Conservation (phyloP, 2,888 invertebrate species). For the Tenodera sinensis region DNA sequence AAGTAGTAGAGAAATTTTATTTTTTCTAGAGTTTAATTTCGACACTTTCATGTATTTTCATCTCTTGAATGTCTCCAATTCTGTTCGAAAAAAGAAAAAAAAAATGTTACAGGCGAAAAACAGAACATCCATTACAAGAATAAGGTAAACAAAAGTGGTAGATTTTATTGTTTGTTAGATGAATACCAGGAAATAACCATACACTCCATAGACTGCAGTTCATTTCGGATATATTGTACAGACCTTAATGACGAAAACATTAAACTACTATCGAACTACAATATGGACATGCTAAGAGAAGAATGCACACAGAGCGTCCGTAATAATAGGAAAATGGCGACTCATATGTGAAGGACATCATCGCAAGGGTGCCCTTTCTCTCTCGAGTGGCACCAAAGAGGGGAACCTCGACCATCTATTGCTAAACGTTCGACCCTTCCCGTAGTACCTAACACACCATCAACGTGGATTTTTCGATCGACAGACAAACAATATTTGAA, state of each 20-base stretch:
- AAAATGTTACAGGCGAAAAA: background rate
- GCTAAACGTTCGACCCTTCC: background rate
- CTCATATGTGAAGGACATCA: background rate
- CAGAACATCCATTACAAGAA: background rate
- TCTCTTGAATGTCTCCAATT: no score
- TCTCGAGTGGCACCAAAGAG: background rate
- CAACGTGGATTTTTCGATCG: background rate
- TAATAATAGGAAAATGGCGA: background rate
- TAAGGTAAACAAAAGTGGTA: background rate
- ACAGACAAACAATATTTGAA: no score
- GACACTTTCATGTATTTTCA: no score
- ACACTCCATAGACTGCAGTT: background rate
- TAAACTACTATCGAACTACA: background rate
- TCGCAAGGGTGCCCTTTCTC: background rate
- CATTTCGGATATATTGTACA: background rate
- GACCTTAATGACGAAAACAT: background rate
- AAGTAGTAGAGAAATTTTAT: no score
- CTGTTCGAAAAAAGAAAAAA: no score
- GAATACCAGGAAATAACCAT: background rate
- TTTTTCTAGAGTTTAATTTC: no score
- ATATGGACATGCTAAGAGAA: background rate
- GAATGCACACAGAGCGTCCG: background rate
- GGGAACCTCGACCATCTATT: background rate
- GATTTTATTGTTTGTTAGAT: background rate
- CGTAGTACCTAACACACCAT: background rate